phyloP scores from a whole-genome alignment of 2,797 vertebrate genomes.

The Lophotriccus pileatus region DNA sequence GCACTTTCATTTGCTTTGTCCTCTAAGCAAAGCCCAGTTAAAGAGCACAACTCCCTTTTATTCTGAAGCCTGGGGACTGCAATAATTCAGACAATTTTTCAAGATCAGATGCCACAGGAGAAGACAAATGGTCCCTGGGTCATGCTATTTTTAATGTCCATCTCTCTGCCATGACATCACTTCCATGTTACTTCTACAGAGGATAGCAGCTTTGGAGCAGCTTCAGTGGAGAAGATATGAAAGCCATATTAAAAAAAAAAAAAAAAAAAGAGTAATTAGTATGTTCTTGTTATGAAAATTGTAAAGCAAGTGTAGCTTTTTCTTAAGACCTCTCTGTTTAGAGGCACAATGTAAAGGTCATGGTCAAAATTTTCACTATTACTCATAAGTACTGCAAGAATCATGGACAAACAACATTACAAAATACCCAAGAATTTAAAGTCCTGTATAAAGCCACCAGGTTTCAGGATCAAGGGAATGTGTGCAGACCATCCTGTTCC shows the following conservation, averaged over 20 bases:
- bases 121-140: neutral
- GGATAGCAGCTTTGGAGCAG: neutral
- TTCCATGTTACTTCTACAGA: neutral
- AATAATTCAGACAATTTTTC: conserved; percentile 17
- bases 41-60: neutral
- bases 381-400: neutral
- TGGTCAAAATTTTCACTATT: neutral
- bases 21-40: neutral
- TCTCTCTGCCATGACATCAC: neutral
- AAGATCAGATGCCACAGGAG: neutral
- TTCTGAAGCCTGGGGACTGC: neutral
- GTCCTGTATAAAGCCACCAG: neutral
- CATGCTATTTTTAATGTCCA: conserved; percentile 23
- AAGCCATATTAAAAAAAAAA: neutral
- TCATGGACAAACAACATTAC: neutral
- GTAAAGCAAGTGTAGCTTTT: neutral
- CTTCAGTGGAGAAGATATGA: neutral
- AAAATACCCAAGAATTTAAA: neutral
- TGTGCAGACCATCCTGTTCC: neutral
- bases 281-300: neutral
- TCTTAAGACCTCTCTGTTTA: neutral
- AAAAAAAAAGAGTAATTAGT: neutral
- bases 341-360: neutral
- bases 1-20: neutral
- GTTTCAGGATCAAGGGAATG: neutral